Percentiles rank a stretch among this genome's conserved stretches.
These are phyloP conservation scores for Bellardia pandia DNA, from an alignment of 2,888 invertebrate species.

Conservation along the genomic window DNA sequence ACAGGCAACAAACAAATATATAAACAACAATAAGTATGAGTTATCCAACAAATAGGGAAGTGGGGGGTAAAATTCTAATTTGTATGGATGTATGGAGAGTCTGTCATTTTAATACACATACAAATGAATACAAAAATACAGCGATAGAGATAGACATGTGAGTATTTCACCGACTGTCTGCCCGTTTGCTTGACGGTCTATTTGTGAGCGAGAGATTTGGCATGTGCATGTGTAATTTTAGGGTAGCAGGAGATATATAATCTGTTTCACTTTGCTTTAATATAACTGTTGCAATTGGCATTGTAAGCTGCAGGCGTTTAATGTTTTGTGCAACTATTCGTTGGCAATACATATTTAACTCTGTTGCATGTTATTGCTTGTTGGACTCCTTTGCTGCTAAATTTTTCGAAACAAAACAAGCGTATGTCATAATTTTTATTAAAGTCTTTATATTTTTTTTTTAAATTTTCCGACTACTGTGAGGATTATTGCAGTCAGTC, in stretches of 20 bases:
- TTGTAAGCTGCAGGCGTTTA: constrained; percentile 36
- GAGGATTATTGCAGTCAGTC: constrained; percentile 21
- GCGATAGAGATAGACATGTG: background rate
- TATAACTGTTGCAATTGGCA: constrained; percentile 50
- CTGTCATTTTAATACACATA: constrained; percentile 7
- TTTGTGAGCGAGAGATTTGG: background rate
- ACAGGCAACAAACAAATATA: background rate
- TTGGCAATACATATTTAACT: constrained; percentile 24
- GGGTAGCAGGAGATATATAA: constrained; percentile 23
- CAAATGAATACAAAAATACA: too few relatives aligned
- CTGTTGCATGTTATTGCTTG: constrained; percentile 40
- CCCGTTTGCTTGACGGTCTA: background rate
- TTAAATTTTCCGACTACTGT: constrained; percentile 9
- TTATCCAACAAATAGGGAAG: background rate
- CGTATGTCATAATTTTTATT: constrained; percentile 46
- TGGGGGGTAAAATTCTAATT: constrained; percentile 41
- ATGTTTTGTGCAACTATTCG: constrained; percentile 25
- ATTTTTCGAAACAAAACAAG: constrained; percentile 15
- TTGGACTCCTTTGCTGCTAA: background rate
- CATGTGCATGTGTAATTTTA: background rate
- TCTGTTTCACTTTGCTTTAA: constrained; percentile 33
- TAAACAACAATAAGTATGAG: background rate
- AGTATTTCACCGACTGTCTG: background rate
- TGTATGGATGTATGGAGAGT: constrained; percentile 36
- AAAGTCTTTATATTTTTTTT: constrained; percentile 33